Percentiles rank a stretch among this genome's conserved stretches.
Evolutionary conservation across 2,797 vertebrate species (phyloP).

Genomic region (Choloepus didactylus): DNA sequence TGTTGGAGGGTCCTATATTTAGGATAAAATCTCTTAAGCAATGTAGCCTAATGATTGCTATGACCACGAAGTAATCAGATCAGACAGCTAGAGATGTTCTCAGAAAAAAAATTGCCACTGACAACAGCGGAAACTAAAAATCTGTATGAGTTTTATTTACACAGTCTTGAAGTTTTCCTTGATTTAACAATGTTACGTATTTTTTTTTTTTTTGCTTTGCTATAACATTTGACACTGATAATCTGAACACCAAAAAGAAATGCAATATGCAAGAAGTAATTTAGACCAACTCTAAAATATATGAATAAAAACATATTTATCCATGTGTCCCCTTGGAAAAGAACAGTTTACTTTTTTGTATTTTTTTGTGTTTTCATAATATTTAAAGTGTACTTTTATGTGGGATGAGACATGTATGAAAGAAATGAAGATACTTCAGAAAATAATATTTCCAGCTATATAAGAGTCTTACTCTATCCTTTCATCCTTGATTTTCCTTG

Average conservation of each 20-base stretch:
- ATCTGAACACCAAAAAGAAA: conserved; percentile 1
- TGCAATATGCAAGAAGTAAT: background rate
- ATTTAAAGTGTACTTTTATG: background rate
- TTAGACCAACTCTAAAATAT: conserved; percentile 6
- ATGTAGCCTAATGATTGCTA: conserved; percentile 64
- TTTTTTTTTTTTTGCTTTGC: conserved; percentile 2
- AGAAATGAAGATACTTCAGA: background rate
- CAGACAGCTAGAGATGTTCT: conserved; percentile 21
- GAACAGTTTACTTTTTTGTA: background rate
- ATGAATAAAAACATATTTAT: background rate
- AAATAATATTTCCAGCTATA: background rate
- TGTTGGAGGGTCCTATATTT: conserved; percentile 82
- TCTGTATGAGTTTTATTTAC: conserved; percentile 3
- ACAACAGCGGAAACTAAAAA: background rate
- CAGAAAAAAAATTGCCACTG: background rate
- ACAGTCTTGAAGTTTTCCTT: background rate
- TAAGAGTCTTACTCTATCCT: background rate
- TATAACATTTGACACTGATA: conserved; percentile 7
- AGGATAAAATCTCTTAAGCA: conserved; percentile 82
- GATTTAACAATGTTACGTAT: background rate
- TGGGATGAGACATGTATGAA: background rate
- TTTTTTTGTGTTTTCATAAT: background rate
- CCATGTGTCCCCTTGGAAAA: background rate
- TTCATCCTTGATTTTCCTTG: background rate
- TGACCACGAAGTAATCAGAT: background rate